Evolutionary conservation across 2,797 vertebrate genomes (phyloP).

Genomic region (Sternarchorhynchus goeldii): DNA sequence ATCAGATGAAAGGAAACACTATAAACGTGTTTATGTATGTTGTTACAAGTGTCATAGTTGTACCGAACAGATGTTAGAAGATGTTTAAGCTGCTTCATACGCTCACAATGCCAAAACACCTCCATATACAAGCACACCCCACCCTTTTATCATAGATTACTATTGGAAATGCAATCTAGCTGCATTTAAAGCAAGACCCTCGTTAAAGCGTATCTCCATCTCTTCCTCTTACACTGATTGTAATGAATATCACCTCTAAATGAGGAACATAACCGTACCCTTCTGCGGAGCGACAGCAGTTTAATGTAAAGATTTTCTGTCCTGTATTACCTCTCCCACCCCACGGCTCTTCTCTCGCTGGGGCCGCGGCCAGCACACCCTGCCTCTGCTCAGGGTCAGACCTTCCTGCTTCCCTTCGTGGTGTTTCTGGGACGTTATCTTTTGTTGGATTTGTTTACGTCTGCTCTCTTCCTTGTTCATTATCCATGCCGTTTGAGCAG

Average conservation of each 20-base stretch:
- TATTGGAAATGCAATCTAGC: no score
- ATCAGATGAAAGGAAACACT: conserved; percentile 7
- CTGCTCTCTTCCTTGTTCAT: conserved; percentile 85
- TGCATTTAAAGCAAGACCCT: no score
- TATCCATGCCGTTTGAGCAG: conserved; percentile 87
- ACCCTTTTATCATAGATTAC: not conserved
- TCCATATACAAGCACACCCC: not conserved
- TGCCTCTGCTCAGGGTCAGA: not conserved
- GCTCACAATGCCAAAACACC: not conserved
- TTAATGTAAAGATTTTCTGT: not conserved
- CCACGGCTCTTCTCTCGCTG: not conserved
- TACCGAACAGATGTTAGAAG: not conserved
- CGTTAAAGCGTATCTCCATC: no score
- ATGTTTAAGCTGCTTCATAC: not conserved
- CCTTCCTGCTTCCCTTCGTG: conserved; percentile 39
- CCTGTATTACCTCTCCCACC: not conserved
- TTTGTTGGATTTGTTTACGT: conserved; percentile 83
- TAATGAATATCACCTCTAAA: not conserved
- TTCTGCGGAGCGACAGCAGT: not conserved
- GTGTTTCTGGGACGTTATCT: conserved; percentile 53
- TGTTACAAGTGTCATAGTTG: not conserved
- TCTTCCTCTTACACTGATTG: not conserved
- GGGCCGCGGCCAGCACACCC: not conserved
- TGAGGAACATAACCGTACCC: no score
- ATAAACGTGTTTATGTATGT: not conserved